Evolutionary conservation across 2,797 vertebrate species (phyloP).

Genomic region (Acipenser oxyrinchus): DNA sequence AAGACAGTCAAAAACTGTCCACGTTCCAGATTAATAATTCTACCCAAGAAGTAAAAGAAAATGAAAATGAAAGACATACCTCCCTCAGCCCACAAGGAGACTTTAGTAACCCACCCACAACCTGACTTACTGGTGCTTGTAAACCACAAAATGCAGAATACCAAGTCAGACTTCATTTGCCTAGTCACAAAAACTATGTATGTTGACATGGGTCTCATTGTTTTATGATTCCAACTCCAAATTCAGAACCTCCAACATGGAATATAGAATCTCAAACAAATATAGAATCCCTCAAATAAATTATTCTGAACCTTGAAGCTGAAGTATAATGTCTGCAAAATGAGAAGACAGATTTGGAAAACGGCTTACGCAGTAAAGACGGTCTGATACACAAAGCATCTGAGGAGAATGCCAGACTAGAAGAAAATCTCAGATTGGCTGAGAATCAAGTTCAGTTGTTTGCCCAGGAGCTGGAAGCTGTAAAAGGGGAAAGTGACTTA

Average conservation of each 20-base stretch:
- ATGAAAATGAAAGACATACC: background rate
- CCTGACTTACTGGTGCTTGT: constrained; percentile 24
- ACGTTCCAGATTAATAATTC: constrained; percentile 1
- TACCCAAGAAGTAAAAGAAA: constrained; percentile 38
- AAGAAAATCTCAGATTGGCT: constrained; percentile 4
- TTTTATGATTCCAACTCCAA: constrained; percentile 27
- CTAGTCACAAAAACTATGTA: constrained; percentile 23
- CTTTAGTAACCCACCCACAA: constrained; percentile 8
- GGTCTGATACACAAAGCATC: constrained; percentile 30
- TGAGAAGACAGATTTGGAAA: constrained; percentile 30
- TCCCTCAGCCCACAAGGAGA: constrained; percentile 8
- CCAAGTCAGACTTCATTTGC: constrained; percentile 8
- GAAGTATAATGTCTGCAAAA: constrained; percentile 33
- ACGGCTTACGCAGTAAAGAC: constrained; percentile 27
- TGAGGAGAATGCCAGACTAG: constrained; percentile 31
- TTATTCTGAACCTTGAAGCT: constrained; percentile 28
- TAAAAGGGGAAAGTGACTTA: constrained; percentile 4
- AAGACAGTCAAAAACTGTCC: constrained; percentile 16
- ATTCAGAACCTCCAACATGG: constrained; percentile 3
- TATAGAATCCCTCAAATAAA: constrained; percentile 26
- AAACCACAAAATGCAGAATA: constrained; percentile 2
- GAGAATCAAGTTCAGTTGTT: background rate
- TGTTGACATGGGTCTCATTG: background rate
- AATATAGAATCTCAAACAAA: no score
- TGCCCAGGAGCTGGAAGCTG: background rate